Conservation (phyloP, 1,140 invertebrate genomes). For the Plodia interpunctella region DNA sequence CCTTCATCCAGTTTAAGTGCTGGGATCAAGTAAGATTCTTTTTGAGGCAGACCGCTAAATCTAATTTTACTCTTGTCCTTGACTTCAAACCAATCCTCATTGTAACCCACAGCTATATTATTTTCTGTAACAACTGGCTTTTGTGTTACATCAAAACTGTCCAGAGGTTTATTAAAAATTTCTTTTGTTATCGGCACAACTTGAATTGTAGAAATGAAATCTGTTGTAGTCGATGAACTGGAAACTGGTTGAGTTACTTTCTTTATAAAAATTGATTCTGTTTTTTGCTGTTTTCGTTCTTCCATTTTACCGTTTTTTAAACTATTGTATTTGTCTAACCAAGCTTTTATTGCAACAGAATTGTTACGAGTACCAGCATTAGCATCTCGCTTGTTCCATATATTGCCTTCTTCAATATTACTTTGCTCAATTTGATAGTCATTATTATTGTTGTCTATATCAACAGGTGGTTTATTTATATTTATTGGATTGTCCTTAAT, state of each 20-base stretch:
- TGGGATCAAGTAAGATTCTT: slow-evolving; percentile 66
- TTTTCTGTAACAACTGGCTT: slow-evolving; percentile 46
- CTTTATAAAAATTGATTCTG: slow-evolving; percentile 25
- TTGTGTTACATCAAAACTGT: slow-evolving; percentile 39
- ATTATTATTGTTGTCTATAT: slow-evolving; percentile 38
- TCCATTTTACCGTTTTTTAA: slow-evolving; percentile 38
- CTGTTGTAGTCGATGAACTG: slow-evolving; percentile 13
- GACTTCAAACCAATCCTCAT: slow-evolving; percentile 49
- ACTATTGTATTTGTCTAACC: slow-evolving; percentile 53
- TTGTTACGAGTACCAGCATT: slow-evolving; percentile 32
- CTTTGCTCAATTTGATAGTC: slow-evolving; percentile 24
- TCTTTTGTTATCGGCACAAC: slow-evolving; percentile 59
- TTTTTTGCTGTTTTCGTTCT: slow-evolving; percentile 30
- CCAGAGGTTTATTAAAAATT: slow-evolving; percentile 37
- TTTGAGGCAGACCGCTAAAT: slow-evolving; percentile 63
- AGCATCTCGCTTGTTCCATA: slow-evolving; percentile 50
- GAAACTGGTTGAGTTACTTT: slow-evolving; percentile 20
- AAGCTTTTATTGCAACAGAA: slow-evolving; percentile 38
- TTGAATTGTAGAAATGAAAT: slow-evolving; percentile 28
- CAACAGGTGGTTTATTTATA: slow-evolving; percentile 22
- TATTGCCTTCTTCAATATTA: slow-evolving; percentile 27
- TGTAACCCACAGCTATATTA: slow-evolving; percentile 48
- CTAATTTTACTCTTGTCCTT: slow-evolving; percentile 65
- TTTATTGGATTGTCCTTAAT: slow-evolving; percentile 34
- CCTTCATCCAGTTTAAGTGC: slow-evolving; percentile 60